Evolutionary conservation across 64 coral and sea anemone genomes (phyloP), one percentile per base, ranked within the genome.

Genomic region (Platygyra sinensis): DNA sequence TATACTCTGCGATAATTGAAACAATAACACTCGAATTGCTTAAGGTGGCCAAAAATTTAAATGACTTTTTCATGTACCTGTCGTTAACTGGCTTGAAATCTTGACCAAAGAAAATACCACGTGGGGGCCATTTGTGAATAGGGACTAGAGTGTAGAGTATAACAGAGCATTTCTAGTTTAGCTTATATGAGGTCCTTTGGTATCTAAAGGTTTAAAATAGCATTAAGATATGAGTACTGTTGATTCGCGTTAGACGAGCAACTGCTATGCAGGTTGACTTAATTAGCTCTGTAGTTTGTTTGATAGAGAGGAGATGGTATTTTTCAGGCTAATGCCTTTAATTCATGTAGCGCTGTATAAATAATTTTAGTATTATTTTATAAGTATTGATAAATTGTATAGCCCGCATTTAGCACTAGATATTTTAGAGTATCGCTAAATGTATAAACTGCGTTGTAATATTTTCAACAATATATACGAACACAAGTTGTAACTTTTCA

Each of bases 181-280:
- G 60, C 80, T 83, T 69, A 85, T 39, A 22, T 71, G 10, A 50
- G 25, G 36, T 9, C 20, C 81, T 85, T 85, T 85, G 81, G 63
- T n/a, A n/a, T n/a, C n/a, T n/a, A n/a, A n/a, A n/a, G n/a, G n/a
- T 49, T 9, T 28, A 49, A 71, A 2, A 50, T 69, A 71, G 11
- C 63, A 72, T 28, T 25, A 2, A n/a, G 5, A 69, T 69, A 5
- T 69, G 4, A 74, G 32, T 74, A 39, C 33, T 33, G 13, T 13
- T 74, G 32, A 74, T 36, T 39, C 72, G 31, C 29, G 28, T 3
- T 18, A 18, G 72, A 18, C 13, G 31, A 17, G 5, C 29, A 27
- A 28, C 72, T 74, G 72, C 72, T 74, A 38, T 74, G 31, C 32
- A 38, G 33, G 78, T 80, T 27, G 32, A 29, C 55, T 36, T 1